These are phyloP conservation scores for Leptoclinus maculatus DNA, from an alignment of 2,797 vertebrate species.

Conservation along the genomic window DNA sequence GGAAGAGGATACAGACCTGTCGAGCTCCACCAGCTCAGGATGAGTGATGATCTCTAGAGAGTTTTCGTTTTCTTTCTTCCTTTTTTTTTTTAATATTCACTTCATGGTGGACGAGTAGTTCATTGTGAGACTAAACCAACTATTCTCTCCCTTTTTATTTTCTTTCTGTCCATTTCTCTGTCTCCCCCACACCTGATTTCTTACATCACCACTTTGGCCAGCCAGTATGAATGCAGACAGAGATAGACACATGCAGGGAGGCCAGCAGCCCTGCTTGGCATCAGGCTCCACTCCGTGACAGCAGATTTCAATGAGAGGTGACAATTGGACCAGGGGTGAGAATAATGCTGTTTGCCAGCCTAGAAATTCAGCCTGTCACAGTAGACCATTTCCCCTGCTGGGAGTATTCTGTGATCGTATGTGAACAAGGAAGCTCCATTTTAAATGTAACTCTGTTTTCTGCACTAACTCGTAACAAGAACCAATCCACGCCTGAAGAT, in stretches of 20 bases:
- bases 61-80: slow-evolving; percentile 51
- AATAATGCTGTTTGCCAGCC: slow-evolving; percentile 88
- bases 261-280: slow-evolving; percentile 80
- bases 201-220: slow-evolving; percentile 67
- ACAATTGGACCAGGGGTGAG: slow-evolving; percentile 85
- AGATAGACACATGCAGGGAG: slow-evolving; percentile 82
- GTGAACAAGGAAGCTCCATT: slow-evolving; percentile 71
- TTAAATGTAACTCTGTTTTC: slow-evolving; percentile 60
- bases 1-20: slow-evolving; percentile 81
- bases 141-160: slow-evolving; percentile 28
- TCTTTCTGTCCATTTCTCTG: slow-evolving; percentile 47
- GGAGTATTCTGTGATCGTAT: slow-evolving; percentile 66
- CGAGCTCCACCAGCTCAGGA: slow-evolving; percentile 68
- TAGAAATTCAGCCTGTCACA: slow-evolving; percentile 85
- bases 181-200: slow-evolving; percentile 65
- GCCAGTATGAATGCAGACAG: slow-evolving; percentile 73
- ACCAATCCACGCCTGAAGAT: slow-evolving; percentile 34
- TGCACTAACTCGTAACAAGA: slow-evolving; percentile 44
- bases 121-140: slow-evolving; percentile 74
- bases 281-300: slow-evolving; percentile 80
- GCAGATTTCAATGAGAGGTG: slow-evolving; percentile 84
- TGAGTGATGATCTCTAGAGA: slow-evolving; percentile 85
- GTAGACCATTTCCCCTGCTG: slow-evolving; percentile 77
- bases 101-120: slow-evolving; percentile 74
- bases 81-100: slow-evolving; percentile 37